A percentile compares a stretch with the other conserved stretches of the same genome.
phyloP scores from a whole-genome alignment of 2,888 invertebrate species.

The Plagiodera versicolora region DNA sequence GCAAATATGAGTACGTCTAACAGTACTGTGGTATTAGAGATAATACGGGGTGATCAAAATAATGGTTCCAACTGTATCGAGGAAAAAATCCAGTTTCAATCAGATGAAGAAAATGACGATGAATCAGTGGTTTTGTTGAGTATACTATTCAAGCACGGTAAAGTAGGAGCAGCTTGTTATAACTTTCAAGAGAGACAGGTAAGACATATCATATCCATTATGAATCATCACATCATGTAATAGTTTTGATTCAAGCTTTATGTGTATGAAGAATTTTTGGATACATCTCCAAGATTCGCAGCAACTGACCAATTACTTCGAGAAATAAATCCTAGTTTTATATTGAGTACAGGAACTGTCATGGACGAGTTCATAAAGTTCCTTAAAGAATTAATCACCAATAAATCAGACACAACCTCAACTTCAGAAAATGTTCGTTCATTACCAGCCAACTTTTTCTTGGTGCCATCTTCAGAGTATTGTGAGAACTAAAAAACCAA shows the following conservation, averaged over 20 bases:
- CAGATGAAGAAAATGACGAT: conserved; percentile 16
- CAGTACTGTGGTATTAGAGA: not conserved
- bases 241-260: conserved; percentile 57
- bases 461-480: conserved; percentile 63
- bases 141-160: conserved; percentile 65
- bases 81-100: not conserved
- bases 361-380: conserved; percentile 57
- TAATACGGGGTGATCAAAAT: not conserved
- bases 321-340: conserved; percentile 62
- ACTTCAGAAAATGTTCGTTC: conserved; percentile 42
- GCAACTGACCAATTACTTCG: conserved; percentile 62
- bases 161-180: conserved; percentile 75
- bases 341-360: conserved; percentile 60
- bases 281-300: conserved; percentile 64
- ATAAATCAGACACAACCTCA: conserved; percentile 32
- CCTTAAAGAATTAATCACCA: conserved; percentile 39
- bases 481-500: conserved; percentile 52
- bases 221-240: not conserved
- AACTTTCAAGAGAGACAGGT: conserved; percentile 67
- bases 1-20: not conserved
- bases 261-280: conserved; percentile 69
- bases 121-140: conserved; percentile 60
- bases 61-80: not conserved
- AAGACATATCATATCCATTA: too few species aligned
- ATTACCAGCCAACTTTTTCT: conserved; percentile 58